phyloP scores from a whole-genome alignment of 2,113 vertebrate genomes.

The Toxotes jaculatrix region DNA sequence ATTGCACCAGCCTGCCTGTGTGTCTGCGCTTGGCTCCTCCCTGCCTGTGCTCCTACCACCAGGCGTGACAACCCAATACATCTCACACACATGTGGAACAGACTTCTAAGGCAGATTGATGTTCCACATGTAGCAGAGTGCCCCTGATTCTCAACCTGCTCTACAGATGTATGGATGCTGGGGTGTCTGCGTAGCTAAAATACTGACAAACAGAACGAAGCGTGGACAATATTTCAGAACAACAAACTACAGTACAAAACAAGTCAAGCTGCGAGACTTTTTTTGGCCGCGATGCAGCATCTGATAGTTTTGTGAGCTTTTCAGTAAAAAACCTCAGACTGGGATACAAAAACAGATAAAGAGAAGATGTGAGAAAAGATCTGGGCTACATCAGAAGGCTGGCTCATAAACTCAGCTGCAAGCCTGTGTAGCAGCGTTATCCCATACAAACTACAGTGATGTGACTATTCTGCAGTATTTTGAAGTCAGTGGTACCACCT shows the following conservation, averaged over 20 bases:
- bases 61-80: conserved; percentile 28
- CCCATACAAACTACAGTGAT: background rate
- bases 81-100: conserved; percentile 65
- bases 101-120: conserved; percentile 66
- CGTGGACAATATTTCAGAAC: conserved; percentile 42
- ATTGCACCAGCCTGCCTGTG: too few species aligned
- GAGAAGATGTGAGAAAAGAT: conserved; percentile 49
- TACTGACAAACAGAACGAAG: conserved; percentile 9
- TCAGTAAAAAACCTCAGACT: conserved; percentile 59
- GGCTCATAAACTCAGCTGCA: conserved; percentile 28
- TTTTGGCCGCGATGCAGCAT: conserved; percentile 18
- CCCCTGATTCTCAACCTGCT: conserved; percentile 49
- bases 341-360: conserved; percentile 43
- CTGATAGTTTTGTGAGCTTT: conserved; percentile 67
- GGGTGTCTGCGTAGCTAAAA: conserved; percentile 4
- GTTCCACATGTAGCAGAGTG: conserved; percentile 55
- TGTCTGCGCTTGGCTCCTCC: background rate
- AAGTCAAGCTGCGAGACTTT: conserved; percentile 25
- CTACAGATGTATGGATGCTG: conserved; percentile 59
- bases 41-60: background rate
- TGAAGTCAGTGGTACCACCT: background rate
- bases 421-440: background rate
- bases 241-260: background rate
- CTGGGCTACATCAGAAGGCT: conserved; percentile 38
- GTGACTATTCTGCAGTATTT: conserved; percentile 1